A percentile compares a stretch with the other conserved stretches of the same genome.
phyloP scores from a whole-genome alignment of 2,797 vertebrate genomes.

The Leuciscus waleckii region DNA sequence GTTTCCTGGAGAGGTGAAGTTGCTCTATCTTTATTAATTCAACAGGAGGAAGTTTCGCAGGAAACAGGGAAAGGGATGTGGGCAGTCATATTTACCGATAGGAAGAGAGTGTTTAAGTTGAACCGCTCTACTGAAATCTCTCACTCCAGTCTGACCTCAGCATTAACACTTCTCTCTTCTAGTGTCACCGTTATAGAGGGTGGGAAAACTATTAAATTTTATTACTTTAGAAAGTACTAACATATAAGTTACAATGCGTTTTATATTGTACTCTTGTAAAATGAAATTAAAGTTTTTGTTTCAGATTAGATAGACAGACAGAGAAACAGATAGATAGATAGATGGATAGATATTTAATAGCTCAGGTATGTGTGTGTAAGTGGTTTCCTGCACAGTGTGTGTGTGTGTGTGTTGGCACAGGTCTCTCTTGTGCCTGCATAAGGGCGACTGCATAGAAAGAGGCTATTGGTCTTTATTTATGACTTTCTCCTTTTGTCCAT shows the following conservation, averaged over 20 bases:
- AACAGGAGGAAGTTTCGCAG: slow-evolving; percentile 70
- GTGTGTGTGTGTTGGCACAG: slow-evolving; percentile 30
- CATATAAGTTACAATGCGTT: background rate
- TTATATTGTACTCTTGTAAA: background rate
- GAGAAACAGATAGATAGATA: background rate
- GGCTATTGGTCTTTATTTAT: slow-evolving; percentile 61
- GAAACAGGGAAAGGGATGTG: slow-evolving; percentile 66
- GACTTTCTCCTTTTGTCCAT: slow-evolving; percentile 62
- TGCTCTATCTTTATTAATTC: slow-evolving; percentile 70
- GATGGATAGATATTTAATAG: too few species aligned
- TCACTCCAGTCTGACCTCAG: slow-evolving; percentile 13
- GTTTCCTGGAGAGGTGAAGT: slow-evolving; percentile 55
- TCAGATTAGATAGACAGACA: background rate
- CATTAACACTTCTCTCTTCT: slow-evolving; percentile 8
- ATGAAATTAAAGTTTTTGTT: background rate
- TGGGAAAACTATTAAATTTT: background rate
- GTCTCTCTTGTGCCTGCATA: slow-evolving; percentile 57
- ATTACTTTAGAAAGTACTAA: background rate
- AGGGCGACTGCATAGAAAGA: slow-evolving; percentile 34
- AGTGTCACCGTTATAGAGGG: background rate
- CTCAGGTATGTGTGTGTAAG: background rate
- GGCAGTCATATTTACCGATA: slow-evolving; percentile 62
- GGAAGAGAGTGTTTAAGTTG: slow-evolving; percentile 69
- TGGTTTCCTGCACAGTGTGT: background rate
- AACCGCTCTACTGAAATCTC: slow-evolving; percentile 54